Evolutionary conservation across 2,888 invertebrate genomes (phyloP).

Genomic region (Drosophila tripunctata): DNA sequence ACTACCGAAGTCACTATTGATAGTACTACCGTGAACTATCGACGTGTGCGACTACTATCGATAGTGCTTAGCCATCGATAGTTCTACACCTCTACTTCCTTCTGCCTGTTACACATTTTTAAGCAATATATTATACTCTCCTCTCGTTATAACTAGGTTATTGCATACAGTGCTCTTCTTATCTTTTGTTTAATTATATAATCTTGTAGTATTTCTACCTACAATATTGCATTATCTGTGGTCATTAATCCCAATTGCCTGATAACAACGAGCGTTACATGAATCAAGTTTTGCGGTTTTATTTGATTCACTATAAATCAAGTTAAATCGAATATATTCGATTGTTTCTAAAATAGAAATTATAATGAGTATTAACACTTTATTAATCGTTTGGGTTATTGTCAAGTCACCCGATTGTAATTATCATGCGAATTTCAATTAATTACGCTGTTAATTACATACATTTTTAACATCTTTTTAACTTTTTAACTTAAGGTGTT

Average conservation of each 20-base stretch:
- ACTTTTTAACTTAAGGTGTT: not conserved
- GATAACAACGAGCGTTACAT: constrained; percentile 1
- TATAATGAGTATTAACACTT: not conserved
- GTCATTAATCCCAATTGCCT: constrained; percentile 4
- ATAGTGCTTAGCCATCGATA: too few relatives aligned
- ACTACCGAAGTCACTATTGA: too few relatives aligned
- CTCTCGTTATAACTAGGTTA: too few relatives aligned
- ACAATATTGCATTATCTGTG: not conserved
- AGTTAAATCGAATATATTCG: not conserved
- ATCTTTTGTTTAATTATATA: not conserved
- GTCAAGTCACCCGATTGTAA: not conserved
- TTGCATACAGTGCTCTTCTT: not conserved
- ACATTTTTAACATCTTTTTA: not conserved
- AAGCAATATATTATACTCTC: too few relatives aligned
- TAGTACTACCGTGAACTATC: too few relatives aligned
- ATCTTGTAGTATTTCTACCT: not conserved
- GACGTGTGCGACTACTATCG: too few relatives aligned
- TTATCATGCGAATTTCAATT: constrained; percentile 5
- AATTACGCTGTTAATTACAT: constrained; percentile 4
- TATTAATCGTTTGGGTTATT: not conserved
- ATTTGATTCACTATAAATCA: not conserved
- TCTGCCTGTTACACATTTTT: too few relatives aligned
- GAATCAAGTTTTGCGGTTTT: not conserved
- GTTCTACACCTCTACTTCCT: too few relatives aligned
- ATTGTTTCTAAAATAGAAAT: not conserved